Percentiles rank a stretch among this genome's conserved stretches.
Evolutionary conservation across 92 coral and sea anemone genomes (phyloP).

Genomic region (Scolanthus callimorphus): DNA sequence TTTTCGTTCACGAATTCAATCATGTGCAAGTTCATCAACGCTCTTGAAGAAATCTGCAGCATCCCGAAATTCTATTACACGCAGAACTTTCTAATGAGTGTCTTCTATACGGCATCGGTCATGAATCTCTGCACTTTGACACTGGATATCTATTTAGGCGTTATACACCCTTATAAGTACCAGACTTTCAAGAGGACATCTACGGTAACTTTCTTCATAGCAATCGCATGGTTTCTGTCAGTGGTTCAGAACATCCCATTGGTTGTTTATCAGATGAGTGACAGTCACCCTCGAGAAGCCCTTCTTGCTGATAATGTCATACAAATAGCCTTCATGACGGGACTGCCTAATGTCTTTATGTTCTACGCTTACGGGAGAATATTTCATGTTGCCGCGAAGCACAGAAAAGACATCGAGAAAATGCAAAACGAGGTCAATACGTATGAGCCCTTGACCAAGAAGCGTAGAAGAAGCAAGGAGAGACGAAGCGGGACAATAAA

Average conservation of each 20-base stretch:
- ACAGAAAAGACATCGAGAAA: conserved; percentile 3
- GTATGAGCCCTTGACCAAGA: neutral
- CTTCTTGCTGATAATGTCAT: conserved; percentile 4
- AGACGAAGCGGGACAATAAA: conserved; percentile 16
- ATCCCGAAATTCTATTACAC: conserved; percentile 1
- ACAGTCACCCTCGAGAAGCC: neutral
- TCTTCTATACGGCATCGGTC: conserved; percentile 16
- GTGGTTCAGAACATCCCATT: conserved; percentile 17
- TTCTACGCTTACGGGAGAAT: conserved; percentile 16
- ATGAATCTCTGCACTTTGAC: conserved; percentile 21
- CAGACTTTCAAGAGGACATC: conserved; percentile 8
- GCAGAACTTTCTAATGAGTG: neutral
- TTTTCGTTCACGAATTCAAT: conserved; percentile 14
- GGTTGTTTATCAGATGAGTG: neutral
- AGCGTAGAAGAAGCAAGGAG: neutral
- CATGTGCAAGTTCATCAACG: conserved; percentile 1
- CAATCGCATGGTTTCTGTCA: conserved; percentile 11
- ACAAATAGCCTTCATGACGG: conserved; percentile 12
- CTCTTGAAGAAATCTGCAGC: neutral
- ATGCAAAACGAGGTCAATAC: conserved; percentile 10
- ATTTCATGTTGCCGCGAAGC: conserved; percentile 5
- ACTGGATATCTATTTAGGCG: conserved; percentile 20
- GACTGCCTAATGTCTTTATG: conserved; percentile 17
- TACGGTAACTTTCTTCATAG: neutral
- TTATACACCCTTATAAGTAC: conserved; percentile 13